Evolutionary conservation across 2,113 vertebrate genomes (phyloP), one percentile per base, ranked within the genome.

Genomic region (Trachemys scripta): DNA sequence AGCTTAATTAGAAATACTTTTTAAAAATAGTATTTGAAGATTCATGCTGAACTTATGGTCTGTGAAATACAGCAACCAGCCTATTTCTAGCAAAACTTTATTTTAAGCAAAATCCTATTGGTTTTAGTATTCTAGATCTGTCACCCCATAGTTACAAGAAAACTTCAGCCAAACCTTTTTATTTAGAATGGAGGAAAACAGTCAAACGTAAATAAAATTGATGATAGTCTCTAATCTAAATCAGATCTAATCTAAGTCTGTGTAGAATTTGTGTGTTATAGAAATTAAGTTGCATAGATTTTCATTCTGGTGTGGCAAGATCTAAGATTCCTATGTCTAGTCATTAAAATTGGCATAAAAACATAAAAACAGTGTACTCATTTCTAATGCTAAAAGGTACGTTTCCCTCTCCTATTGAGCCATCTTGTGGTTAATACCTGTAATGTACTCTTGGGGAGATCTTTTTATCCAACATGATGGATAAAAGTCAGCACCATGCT

Each of bases 361-460:
- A n/a, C n/a, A n/a, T n/a, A n/a, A n/a, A 84, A 84, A 50, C 1
- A 0, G 0, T n/a, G 7, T 45, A 1, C 1, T 35, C 6, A 31
- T 84, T 83, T 42, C 4, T 72, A n/a, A 27, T 8, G 0, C 38
- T 27, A 78, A 87, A 81, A 72, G 0, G 2, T 53, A 31, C 54
- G 62, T 97, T 98, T 97, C 4, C 65, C 35, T 97, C 89, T 96
- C 94, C 93, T 95, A 38, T 49, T 98, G 98, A 96, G 98, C 98
- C 98, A 98, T 95, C 98, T 98, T 96, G 98, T 98, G 98, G 97
- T 86, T 91, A 92, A 80, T 88, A 90, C 80, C 38, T 97, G 94
- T 49, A 97, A 96, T 10, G 38, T 90, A 51, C 84, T 84, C 75
- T 95, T 87, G 76, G 87, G 69, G 79, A 78, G 5, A 47, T 10